Conservation (phyloP, 2,113 vertebrate species). For the Sebastes fasciatus region DNA sequence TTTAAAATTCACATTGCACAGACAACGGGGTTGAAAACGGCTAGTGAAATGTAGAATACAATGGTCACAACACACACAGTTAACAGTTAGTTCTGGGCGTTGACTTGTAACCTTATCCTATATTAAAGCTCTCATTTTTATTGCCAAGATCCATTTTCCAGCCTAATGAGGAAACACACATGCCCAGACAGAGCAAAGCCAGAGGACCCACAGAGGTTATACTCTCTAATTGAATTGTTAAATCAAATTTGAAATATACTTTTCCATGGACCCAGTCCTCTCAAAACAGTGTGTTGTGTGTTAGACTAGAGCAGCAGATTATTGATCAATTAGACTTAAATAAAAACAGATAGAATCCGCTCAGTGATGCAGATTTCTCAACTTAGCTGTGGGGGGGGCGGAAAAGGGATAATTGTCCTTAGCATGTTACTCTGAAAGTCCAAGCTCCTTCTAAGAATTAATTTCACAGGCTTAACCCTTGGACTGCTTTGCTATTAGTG, state of each 20-base stretch:
- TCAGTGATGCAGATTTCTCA: slow-evolving; percentile 4
- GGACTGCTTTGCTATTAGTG: slow-evolving; percentile 46
- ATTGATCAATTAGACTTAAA: slow-evolving; percentile 14
- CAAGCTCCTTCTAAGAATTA: slow-evolving; percentile 67
- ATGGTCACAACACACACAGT: slow-evolving; percentile 5
- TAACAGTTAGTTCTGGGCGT: background rate
- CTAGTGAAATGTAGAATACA: background rate
- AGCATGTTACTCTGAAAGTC: slow-evolving; percentile 51
- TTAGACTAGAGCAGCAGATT: background rate
- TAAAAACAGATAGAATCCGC: slow-evolving; percentile 9
- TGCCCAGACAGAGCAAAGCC: slow-evolving; percentile 3
- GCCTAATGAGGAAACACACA: slow-evolving; percentile 6
- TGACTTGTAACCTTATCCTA: slow-evolving; percentile 7
- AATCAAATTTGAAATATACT: slow-evolving; percentile 17
- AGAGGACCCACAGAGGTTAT: slow-evolving; percentile 11
- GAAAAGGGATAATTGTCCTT: slow-evolving; percentile 37
- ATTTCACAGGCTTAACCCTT: slow-evolving; percentile 63
- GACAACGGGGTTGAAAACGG: background rate
- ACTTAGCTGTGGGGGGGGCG: background rate
- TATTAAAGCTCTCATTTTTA: slow-evolving; percentile 3
- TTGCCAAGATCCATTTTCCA: slow-evolving; percentile 17
- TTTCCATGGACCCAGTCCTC: background rate
- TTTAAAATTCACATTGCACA: background rate
- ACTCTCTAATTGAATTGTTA: background rate
- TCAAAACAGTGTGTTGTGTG: background rate